A percentile compares a stretch with the other conserved stretches of the same genome.
Evolutionary conservation across 2,888 invertebrate species (phyloP).

Genomic region (Meteorus colon): DNA sequence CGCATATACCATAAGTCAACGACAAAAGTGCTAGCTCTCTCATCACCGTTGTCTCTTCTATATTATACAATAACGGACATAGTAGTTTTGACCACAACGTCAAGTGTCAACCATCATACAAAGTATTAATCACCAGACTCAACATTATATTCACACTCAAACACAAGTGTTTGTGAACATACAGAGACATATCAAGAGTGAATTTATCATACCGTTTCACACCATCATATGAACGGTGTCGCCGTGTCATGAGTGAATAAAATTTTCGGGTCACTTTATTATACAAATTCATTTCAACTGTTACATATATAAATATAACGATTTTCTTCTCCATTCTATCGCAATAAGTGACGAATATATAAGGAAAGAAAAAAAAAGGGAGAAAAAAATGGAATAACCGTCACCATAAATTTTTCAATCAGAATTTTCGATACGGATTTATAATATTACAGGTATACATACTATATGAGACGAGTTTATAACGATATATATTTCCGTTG

Average conservation of each 20-base stretch:
- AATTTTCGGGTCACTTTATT: not conserved
- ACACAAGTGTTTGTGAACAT: not conserved
- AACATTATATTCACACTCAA: not conserved
- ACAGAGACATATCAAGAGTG: conserved; percentile 2
- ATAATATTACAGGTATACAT: conserved; percentile 6
- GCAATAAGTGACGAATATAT: not conserved
- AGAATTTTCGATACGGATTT: conserved; percentile 22
- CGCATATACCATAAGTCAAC: conserved; percentile 53
- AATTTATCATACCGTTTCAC: too few species aligned
- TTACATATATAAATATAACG: not conserved
- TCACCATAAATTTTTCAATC: not conserved
- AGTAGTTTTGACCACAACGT: conserved; percentile 44
- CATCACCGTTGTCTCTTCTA: conserved; percentile 39
- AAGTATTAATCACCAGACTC: conserved; percentile 57
- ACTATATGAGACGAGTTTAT: conserved; percentile 5
- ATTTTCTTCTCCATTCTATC: not conserved
- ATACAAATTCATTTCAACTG: conserved; percentile 2
- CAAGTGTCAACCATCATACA: conserved; percentile 55
- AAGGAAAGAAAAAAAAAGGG: not conserved
- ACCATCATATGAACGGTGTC: not conserved
- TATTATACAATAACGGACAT: conserved; percentile 24
- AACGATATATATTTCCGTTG: conserved; percentile 32
- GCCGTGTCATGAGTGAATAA: not conserved
- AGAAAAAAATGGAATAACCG: not conserved
- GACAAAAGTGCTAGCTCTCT: conserved; percentile 32